Evolutionary conservation across 2,113 vertebrate species (phyloP), one percentile per base, ranked within the genome.

Genomic region (Vulpes ferrilata): DNA sequence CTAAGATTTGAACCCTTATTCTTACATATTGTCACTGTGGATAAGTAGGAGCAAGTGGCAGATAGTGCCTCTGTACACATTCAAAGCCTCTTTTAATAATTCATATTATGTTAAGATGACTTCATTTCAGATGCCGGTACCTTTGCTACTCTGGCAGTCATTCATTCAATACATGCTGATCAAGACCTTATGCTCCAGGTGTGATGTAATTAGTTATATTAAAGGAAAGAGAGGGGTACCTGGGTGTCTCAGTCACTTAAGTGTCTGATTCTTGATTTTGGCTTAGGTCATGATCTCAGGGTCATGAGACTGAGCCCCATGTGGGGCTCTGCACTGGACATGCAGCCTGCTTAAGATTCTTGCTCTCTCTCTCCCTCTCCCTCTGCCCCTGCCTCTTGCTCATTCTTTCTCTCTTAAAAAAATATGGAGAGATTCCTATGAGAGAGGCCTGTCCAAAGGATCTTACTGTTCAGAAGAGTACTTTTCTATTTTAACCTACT

Each of bases 61-160:
- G 60, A 55, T 27, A 48, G 27, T 55, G 53, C 22, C 59, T 82
- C 19, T 79, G 13, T 16, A 22, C 2, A 13, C 60, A 38, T 6
- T 78, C n/a, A 78, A 78, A 94, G 9, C 43, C 25, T 90, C 57
- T 27, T 51, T 90, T 62, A 86, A 27, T 95, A 35, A 12, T 48
- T 53, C 38, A 15, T 78, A 12, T 48, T 74, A 76, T 76, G 48
- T 60, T 79, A 53, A 69, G 10, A 23, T 35, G 25, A 96, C 22
- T 35, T 82, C n/a, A 71, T 90, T 90, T 96, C 62, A 91, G 78
- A 94, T 62, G 83, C n/a, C 74, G 71, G 11, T 65, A 5, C 6
- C 35, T 88, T 85, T 30, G 74, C 20, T 92, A 35, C 67, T 57
- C 83, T 92, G 67, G 69, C 67, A 85, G 86, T 83, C 67, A 11